Percentiles rank a stretch among this genome's conserved stretches.
These are phyloP conservation scores for Neotoma lepida DNA, from an alignment of 2,113 vertebrate genomes.

Conservation along the genomic window DNA sequence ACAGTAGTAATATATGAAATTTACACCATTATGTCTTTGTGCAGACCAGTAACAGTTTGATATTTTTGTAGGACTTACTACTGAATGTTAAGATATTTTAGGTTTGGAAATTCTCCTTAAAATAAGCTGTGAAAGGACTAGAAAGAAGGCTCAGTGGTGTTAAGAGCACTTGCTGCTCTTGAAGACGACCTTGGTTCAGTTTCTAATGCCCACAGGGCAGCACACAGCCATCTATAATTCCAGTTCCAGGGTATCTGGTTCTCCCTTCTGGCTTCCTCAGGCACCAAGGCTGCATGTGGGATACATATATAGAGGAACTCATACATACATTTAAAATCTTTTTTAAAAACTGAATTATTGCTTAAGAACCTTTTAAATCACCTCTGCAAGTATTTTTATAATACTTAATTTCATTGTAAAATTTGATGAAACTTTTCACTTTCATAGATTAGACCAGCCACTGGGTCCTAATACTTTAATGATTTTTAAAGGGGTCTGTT, in stretches of 20 bases:
- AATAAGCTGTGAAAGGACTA: slow-evolving; percentile 29
- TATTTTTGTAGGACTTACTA: slow-evolving; percentile 18
- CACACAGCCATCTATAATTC: background rate
- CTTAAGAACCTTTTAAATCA: background rate
- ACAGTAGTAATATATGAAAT: slow-evolving; percentile 18
- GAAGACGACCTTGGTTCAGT: background rate
- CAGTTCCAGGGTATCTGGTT: background rate
- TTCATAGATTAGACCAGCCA: background rate
- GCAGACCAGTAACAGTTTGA: background rate
- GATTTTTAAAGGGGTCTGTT: slow-evolving; percentile 1
- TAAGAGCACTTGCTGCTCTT: background rate
- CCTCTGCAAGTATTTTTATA: slow-evolving; percentile 14
- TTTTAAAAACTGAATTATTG: slow-evolving; percentile 45
- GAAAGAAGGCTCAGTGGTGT: background rate
- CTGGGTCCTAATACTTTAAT: slow-evolving; percentile 15
- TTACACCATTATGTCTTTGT: slow-evolving; percentile 39
- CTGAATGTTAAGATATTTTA: slow-evolving; percentile 36
- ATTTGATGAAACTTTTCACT: slow-evolving; percentile 16
- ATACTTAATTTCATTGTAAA: slow-evolving; percentile 55
- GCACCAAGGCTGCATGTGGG: background rate
- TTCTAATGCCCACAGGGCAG: background rate
- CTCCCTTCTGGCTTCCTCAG: background rate
- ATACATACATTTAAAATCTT: background rate
- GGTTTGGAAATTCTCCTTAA: slow-evolving; percentile 41
- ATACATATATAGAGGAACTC: background rate